Evolutionary conservation across 2,113 vertebrate genomes (phyloP), one percentile per base, ranked within the genome.

Genomic region (Melanerpes formicivorus): DNA sequence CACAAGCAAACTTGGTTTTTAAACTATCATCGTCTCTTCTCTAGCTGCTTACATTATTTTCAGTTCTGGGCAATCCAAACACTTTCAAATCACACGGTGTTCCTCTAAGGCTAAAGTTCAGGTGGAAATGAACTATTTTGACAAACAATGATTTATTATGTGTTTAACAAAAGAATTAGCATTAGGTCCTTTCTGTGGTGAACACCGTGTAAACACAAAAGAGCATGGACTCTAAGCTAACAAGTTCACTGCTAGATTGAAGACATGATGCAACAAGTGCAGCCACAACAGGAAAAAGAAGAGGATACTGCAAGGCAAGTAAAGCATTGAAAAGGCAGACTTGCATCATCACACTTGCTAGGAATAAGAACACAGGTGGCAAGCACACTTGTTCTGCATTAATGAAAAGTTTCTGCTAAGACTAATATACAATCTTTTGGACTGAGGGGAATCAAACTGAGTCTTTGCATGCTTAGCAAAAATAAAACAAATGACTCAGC

Each of bases 1-100:
- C 72, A 80, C 77, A 88, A 95, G 93, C 46, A 60, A 93, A 87
- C 87, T 69, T 86, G 11, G 59, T 96, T 95, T 46, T 93, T 79
- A 65, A 93, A 74, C 42, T 88, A 48, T 21, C 37, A 56, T 54
- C 30, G 44, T 80, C 56, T 81, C 90, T 80, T 37, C 69, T 65
- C 65, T 48, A 90, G 17, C n/a, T 62, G 10, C 54, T 52, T 63
- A 50, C 67, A 72, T 79, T 64, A 69, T 54, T 69, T 62, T 26
- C 29, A 16, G 21, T 32, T 88, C n/a, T 66, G 44, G 19, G 69
- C 91, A 88, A 72, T 30, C 14, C 34, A 88, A 26, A 79, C 8
- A 32, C 32, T 79, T 84, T 72, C 54, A 79, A 72, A 69, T 19
- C 2, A 2, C 18, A 7, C 14, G 7, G 7, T 29, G 23, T 21